Evolutionary conservation across 2,113 vertebrate genomes (phyloP).

Genomic region (Microtus ochrogaster): DNA sequence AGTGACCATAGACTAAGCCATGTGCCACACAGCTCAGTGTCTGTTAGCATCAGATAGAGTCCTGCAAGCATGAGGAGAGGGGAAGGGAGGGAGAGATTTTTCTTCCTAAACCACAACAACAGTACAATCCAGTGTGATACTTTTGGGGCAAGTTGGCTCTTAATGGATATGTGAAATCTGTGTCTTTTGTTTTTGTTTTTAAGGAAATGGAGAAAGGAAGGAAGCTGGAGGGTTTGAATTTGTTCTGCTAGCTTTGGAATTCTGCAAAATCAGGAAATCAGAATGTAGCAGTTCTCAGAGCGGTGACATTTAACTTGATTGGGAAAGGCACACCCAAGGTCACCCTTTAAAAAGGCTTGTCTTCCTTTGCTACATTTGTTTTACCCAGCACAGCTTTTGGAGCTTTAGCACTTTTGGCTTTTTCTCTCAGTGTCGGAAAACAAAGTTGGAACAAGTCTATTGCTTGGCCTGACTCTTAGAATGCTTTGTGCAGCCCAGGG

Average conservation of each 20-base stretch:
- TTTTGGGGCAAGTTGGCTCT: constrained; percentile 65
- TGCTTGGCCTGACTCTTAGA: not conserved
- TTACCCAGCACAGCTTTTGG: not conserved
- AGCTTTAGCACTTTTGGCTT: constrained; percentile 68
- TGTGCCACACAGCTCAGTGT: not conserved
- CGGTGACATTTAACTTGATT: constrained; percentile 70
- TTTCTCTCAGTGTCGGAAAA: constrained; percentile 68
- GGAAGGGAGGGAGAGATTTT: not conserved
- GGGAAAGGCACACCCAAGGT: constrained; percentile 80
- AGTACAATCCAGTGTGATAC: not conserved
- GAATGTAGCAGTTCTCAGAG: constrained; percentile 76
- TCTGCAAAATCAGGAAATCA: constrained; percentile 82
- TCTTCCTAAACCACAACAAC: not conserved
- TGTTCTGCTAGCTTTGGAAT: constrained; percentile 76
- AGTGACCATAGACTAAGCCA: not conserved
- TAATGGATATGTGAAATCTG: constrained; percentile 69
- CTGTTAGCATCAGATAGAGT: not conserved
- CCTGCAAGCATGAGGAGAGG: not conserved
- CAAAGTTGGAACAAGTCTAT: not conserved
- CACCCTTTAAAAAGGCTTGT: constrained; percentile 69
- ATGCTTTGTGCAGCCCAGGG: not conserved
- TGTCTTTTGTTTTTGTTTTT: constrained; percentile 82
- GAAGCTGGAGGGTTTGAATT: constrained; percentile 77
- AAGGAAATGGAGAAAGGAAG: constrained; percentile 82
- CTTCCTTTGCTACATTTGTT: constrained; percentile 67